Evolutionary conservation across 2,888 invertebrate species (phyloP), one percentile per base, ranked within the genome.

Genomic region (Philonicus albiceps): DNA sequence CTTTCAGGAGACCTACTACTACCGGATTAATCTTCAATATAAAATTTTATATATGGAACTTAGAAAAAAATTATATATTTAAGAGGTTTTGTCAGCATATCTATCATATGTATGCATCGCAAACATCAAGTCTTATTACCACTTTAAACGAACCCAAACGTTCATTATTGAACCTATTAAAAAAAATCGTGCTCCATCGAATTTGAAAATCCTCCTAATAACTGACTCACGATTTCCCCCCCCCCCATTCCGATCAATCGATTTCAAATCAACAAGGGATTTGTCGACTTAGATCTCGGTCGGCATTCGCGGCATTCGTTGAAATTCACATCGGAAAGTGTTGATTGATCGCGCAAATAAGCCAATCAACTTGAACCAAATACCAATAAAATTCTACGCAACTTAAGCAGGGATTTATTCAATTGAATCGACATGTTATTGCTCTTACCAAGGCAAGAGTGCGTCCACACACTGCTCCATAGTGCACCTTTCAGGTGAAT

Each of bases 361-460:
- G 40, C 37, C 78, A 43, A 78, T 78, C 43, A 43, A 78, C 78
- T 78, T 78, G 78, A 78, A 78, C 78, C 78, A 78, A 43, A 78
- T 78, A 43, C 78, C 43, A 37, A 43, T 78, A 27, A 43, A 22
- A 78, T 78, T 78, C 49, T 78, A 78, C 78, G 37, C 43, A 43
- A 27, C 11, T 78, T 27, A 40, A 78, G 37, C 31, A 74, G 31
- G 27, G 74, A 74, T 74, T 34, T 74, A 74, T 74, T 74, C 74
- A 64, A 64, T 64, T 11, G 64, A 27, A 64, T 27, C 19, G 64
- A 64, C 11, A 27, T 64, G 19, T 27, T 64, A 64, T 64, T 27
- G 64, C 27, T 27, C 64, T 22, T 11, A 11, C 27, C 64, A 64
- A 64, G 64, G 64, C 64, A 27, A 64, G 3, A 64, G 64, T 64